Conservation (phyloP, 2,888 invertebrate genomes). For the Mesorhabditis belari region DNA sequence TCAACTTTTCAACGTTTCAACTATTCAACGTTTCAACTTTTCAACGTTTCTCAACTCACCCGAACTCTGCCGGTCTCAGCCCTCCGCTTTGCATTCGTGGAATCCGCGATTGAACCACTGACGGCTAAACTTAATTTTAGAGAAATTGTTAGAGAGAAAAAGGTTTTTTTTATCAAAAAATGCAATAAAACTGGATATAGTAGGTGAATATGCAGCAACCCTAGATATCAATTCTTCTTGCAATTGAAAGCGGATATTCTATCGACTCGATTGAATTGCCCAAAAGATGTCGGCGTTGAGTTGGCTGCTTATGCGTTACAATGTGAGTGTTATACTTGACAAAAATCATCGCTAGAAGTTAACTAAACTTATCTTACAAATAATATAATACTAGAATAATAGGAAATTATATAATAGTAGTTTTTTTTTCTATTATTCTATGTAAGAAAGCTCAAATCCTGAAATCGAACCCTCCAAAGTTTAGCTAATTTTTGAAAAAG, state of each 20-base stretch:
- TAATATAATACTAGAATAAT: too few species aligned
- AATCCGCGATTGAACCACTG: background rate
- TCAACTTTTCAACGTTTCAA: too few species aligned
- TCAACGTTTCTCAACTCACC: background rate
- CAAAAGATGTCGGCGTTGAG: constrained; percentile 78
- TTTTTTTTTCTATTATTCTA: too few species aligned
- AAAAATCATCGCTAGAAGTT: background rate
- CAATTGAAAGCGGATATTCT: constrained; percentile 92
- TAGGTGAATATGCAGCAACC: too few species aligned
- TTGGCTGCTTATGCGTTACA: constrained; percentile 84
- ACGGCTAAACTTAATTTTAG: too few species aligned
- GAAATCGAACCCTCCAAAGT: constrained; percentile 36
- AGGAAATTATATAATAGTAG: too few species aligned
- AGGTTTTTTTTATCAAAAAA: too few species aligned
- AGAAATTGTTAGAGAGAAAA: too few species aligned
- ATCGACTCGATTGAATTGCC: constrained; percentile 80
- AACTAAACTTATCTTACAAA: too few species aligned
- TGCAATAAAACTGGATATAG: too few species aligned
- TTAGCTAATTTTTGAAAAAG: constrained; percentile 93
- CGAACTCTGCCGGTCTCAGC: background rate
- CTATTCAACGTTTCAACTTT: too few species aligned
- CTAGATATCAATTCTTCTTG: constrained; percentile 87
- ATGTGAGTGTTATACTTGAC: constrained; percentile 68
- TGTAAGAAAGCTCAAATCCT: too few species aligned
- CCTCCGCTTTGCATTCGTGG: background rate